These are phyloP conservation scores for Aeoliscus strigatus DNA, from an alignment of 2,797 vertebrate species.

Conservation along the genomic window DNA sequence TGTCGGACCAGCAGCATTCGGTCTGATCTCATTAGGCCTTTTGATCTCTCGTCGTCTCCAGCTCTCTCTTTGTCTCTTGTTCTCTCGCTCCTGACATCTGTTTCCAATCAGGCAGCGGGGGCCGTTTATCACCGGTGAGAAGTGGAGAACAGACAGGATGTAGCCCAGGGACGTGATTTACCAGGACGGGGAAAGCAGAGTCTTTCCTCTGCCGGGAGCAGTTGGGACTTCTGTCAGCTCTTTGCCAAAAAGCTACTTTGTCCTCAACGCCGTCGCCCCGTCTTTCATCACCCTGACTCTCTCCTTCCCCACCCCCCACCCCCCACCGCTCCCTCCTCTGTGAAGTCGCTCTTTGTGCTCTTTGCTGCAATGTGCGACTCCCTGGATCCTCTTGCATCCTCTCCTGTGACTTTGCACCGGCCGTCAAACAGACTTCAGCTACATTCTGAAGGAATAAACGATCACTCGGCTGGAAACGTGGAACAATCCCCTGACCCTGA, in stretches of 20 bases:
- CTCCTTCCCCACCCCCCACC: background rate
- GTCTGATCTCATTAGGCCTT: constrained; percentile 17
- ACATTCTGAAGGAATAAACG: constrained; percentile 43
- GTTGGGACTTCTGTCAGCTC: constrained; percentile 20
- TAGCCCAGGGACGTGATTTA: constrained; percentile 58
- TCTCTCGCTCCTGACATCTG: constrained; percentile 51
- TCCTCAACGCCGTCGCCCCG: constrained; percentile 37
- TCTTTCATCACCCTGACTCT: constrained; percentile 49
- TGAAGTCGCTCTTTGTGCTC: constrained; percentile 54
- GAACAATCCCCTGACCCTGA: constrained; percentile 38
- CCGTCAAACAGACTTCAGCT: constrained; percentile 23
- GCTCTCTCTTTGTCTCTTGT: constrained; percentile 2
- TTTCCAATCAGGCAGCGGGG: constrained; percentile 50
- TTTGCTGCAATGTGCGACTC: constrained; percentile 8
- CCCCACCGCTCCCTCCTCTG: constrained; percentile 11
- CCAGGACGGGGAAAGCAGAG: constrained; percentile 19
- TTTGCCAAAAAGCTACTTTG: constrained; percentile 24
- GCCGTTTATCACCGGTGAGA: constrained; percentile 50
- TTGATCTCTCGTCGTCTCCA: background rate
- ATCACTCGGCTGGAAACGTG: constrained; percentile 34
- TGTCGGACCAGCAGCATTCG: constrained; percentile 17
- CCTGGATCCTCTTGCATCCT: constrained; percentile 40
- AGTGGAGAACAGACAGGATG: constrained; percentile 61
- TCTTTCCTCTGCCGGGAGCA: constrained; percentile 31
- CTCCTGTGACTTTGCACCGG: constrained; percentile 36